phyloP scores from a whole-genome alignment of 2,888 invertebrate genomes.

The Agrotis segetum region DNA sequence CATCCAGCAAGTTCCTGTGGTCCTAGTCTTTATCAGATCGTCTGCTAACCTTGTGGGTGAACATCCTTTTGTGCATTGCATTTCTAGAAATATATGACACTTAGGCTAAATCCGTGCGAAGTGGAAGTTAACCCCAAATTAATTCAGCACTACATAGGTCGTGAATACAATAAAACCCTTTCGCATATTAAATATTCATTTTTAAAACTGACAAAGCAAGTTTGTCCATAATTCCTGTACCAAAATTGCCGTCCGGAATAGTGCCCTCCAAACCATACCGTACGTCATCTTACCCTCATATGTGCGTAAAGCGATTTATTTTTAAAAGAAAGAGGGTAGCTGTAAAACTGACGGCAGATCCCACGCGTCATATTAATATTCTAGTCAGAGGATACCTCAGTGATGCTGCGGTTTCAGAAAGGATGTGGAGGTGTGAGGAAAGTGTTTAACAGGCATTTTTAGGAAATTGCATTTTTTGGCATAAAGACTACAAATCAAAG shows the following conservation, averaged over 20 bases:
- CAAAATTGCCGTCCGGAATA: slow-evolving; percentile 23
- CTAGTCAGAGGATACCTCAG: slow-evolving; percentile 2
- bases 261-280: slow-evolving; percentile 29
- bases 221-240: neutral
- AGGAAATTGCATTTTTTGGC: too few relatives aligned
- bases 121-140: too few relatives aligned
- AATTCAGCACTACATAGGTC: too few relatives aligned
- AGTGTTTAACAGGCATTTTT: neutral
- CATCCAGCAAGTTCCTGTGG: too few relatives aligned
- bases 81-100: too few relatives aligned
- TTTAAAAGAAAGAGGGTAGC: slow-evolving; percentile 46
- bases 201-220: slow-evolving; percentile 12
- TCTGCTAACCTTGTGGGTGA: too few relatives aligned
- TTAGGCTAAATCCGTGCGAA: too few relatives aligned
- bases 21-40: too few relatives aligned
- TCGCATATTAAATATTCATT: neutral
- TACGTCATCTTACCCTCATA: slow-evolving; percentile 29
- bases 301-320: slow-evolving; percentile 50
- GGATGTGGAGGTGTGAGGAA: neutral
- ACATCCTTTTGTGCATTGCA: too few relatives aligned
- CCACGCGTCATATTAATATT: slow-evolving; percentile 26
- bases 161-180: neutral
- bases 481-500: too few relatives aligned
- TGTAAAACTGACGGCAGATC: slow-evolving; percentile 32
- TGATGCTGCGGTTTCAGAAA: slow-evolving; percentile 7